Evolutionary conservation across 2,888 invertebrate genomes (phyloP).

Genomic region (Epicampocera succincta): DNA sequence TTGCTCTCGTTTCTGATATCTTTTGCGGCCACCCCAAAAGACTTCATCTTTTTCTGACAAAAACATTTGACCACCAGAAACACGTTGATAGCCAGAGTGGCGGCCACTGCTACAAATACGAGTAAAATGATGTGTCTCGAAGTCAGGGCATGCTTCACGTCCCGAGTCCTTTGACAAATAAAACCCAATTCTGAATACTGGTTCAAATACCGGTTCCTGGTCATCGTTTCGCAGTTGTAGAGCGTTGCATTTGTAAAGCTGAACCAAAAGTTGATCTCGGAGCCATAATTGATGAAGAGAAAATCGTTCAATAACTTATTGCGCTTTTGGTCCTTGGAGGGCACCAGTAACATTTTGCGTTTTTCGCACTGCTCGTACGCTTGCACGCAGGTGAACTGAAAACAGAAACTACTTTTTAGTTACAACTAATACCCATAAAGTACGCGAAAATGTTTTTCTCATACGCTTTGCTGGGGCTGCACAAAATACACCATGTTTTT

Average conservation of each 20-base stretch:
- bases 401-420: background rate
- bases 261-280: conserved; percentile 37
- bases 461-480: conserved; percentile 29
- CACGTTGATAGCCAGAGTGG: background rate
- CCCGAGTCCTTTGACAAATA: conserved; percentile 27
- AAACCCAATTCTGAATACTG: conserved; percentile 25
- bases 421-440: background rate
- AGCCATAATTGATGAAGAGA: conserved; percentile 40
- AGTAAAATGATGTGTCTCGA: conserved; percentile 44
- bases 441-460: background rate
- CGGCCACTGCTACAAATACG: background rate
- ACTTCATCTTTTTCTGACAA: background rate
- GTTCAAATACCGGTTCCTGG: background rate
- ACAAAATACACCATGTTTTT: conserved; percentile 24
- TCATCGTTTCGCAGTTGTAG: conserved; percentile 19
- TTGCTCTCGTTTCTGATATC: background rate
- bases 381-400: conserved; percentile 44
- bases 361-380: conserved; percentile 33
- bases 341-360: conserved; percentile 25
- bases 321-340: background rate
- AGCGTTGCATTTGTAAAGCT: conserved; percentile 26
- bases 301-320: conserved; percentile 22
- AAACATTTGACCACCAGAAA: conserved; percentile 11
- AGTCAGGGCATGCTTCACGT: background rate
- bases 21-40: background rate